Conservation (phyloP, 2,113 vertebrate genomes). For the Caretta caretta region DNA sequence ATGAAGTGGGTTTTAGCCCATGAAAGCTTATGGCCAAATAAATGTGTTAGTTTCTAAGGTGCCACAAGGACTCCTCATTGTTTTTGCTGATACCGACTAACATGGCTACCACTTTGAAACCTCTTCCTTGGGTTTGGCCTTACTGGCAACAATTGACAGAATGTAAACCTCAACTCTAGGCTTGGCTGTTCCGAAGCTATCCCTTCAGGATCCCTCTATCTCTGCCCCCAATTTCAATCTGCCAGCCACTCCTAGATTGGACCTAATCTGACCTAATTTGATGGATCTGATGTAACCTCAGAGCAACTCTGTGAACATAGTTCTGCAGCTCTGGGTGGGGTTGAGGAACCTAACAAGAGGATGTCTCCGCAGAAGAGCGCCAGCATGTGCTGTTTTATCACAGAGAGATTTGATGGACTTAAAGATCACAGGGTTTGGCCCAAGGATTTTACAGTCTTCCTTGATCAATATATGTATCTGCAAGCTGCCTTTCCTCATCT, state of each 20-base stretch:
- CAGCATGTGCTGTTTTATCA: not conserved
- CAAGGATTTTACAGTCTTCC: not conserved
- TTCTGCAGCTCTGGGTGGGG: rapidly evolving
- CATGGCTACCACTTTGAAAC: no score
- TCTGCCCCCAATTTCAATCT: not conserved
- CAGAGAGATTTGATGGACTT: not conserved
- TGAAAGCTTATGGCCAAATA: no score
- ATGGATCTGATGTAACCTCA: not conserved
- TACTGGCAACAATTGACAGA: not conserved
- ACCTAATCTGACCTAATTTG: not conserved
- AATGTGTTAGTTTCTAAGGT: no score
- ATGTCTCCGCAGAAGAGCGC: not conserved
- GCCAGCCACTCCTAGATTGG: not conserved
- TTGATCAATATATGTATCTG: not conserved
- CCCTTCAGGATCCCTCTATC: not conserved
- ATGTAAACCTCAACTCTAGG: not conserved
- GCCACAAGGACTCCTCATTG: no score
- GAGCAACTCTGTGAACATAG: rapidly evolving
- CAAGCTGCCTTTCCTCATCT: not conserved
- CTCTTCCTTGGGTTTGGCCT: not conserved
- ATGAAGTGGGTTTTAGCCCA: no score
- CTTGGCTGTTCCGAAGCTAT: not conserved
- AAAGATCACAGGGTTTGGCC: not conserved
- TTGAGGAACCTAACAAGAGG: not conserved
- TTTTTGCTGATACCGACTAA: no score